Base-by-base conservation (phyloP, 1,140 invertebrate genomes). In the Pseudomyrmex gracilis region DNA sequence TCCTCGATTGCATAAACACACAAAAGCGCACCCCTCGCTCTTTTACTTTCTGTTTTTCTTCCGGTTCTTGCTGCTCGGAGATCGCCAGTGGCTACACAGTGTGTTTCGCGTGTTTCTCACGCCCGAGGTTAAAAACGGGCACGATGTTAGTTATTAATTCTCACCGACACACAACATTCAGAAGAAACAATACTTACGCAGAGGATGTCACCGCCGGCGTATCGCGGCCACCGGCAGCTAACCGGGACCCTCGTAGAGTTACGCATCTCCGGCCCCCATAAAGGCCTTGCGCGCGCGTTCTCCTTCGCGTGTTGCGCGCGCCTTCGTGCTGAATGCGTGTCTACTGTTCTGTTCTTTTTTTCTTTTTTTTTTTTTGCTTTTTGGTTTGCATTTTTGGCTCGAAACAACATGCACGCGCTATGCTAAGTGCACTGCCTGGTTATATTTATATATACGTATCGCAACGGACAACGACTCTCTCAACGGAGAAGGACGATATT, bases 391-490 rank as follows among this genome's bases (percentile, higher is more conserved):
- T 80, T 34, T 34, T n/a, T 80, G 70, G 60, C 47, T 61, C 47
- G 67, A 9, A 82, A 82, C 49, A 87, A 87, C 86, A 87, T 87
- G 86, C 86, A 87, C 85, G 82, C 82, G 82, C 82, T 87, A 87
- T 20, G 68, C 55, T 73, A 73, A 68, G 85, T 80, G 84, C 77
- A 73, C 77, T 86, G 76, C 76, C 85, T n/a, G 84, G 51, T 70
- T 70, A 49, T 47, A 34, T 34, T 70, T 70, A 47, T 57, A 47
- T 57, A 63, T 20, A 57, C 15, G 49, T 77, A 55, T 78, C 63
- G 66, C 66, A 80, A 53, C 51, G 55, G 22, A 55, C 17, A 55
- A 61, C 45, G 86, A 73, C 57, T 82, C 70, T 82, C 78, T 82
- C 78, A 45, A 74, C 70, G 70, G 51, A 80, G 70, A 71, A 80